Evolutionary conservation across 2,888 invertebrate species (phyloP).

Genomic region (Schizaphis graminum): DNA sequence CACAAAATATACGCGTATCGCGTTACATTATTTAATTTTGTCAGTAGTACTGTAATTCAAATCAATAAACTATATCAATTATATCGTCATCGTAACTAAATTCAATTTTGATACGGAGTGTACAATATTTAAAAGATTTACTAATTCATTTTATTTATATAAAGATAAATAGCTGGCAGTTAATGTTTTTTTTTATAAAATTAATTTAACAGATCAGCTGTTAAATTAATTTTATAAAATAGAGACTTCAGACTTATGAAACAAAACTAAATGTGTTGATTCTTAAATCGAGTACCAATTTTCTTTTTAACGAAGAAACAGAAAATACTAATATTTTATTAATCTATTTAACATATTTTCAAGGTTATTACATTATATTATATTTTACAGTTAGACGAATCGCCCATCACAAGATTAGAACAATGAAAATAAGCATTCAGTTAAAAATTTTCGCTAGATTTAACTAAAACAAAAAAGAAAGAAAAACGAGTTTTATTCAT

Average conservation of each 20-base stretch:
- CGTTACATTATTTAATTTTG: not conserved
- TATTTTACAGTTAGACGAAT: constrained; percentile 54
- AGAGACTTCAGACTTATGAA: not conserved
- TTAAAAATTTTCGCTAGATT: constrained; percentile 51
- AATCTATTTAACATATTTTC: not conserved
- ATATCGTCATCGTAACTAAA: not conserved
- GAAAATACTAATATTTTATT: not conserved
- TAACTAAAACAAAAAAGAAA: constrained; percentile 26
- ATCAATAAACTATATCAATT: not conserved
- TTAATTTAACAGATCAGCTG: not conserved
- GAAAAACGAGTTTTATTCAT: constrained; percentile 61
- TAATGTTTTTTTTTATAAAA: not conserved
- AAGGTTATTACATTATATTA: not conserved
- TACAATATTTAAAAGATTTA: not conserved
- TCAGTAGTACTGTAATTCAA: not conserved
- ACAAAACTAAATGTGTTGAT: not conserved
- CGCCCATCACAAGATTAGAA: constrained; percentile 34
- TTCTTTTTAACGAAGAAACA: not conserved
- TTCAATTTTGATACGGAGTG: not conserved
- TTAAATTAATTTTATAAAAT: too few relatives aligned
- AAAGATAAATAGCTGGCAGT: not conserved
- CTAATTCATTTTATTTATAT: not conserved
- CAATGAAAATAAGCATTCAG: constrained; percentile 49
- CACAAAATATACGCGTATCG: not conserved
- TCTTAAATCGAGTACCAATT: not conserved